phyloP scores from a whole-genome alignment of 2,113 vertebrate genomes.

The Siphamia tubifer region DNA sequence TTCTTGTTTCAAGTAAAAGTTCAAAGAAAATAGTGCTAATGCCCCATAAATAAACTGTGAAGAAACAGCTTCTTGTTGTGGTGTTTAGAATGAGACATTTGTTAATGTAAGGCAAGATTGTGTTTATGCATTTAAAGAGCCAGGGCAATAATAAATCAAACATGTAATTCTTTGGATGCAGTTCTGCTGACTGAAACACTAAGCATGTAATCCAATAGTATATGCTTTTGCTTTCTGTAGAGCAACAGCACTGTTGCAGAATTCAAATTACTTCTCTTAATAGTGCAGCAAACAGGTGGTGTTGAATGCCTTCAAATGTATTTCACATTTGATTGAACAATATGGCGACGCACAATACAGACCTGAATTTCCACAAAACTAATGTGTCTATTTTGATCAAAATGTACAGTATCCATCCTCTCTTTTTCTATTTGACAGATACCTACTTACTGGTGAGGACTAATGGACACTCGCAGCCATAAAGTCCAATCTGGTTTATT shows the following conservation, averaged over 20 bases:
- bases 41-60: too few relatives aligned
- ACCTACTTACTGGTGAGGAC: neutral
- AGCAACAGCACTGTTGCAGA: neutral
- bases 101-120: too few relatives aligned
- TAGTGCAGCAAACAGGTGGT: neutral
- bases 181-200: neutral
- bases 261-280: neutral
- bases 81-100: too few relatives aligned
- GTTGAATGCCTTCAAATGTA: neutral
- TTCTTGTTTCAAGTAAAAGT: too few relatives aligned
- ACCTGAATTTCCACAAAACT: neutral
- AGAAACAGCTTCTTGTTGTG: too few relatives aligned
- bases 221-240: neutral
- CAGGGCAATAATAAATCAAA: neutral
- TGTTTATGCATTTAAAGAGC: too few relatives aligned
- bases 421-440: neutral
- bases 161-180: neutral
- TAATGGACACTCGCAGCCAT: too few relatives aligned
- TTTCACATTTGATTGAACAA: neutral
- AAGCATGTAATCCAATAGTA: neutral
- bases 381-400: neutral
- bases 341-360: neutral
- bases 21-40: too few relatives aligned
- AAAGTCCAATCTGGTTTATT: neutral
- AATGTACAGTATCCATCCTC: neutral